Conservation (phyloP, 1,140 invertebrate species). For the Plectrocnemia conspersa region DNA sequence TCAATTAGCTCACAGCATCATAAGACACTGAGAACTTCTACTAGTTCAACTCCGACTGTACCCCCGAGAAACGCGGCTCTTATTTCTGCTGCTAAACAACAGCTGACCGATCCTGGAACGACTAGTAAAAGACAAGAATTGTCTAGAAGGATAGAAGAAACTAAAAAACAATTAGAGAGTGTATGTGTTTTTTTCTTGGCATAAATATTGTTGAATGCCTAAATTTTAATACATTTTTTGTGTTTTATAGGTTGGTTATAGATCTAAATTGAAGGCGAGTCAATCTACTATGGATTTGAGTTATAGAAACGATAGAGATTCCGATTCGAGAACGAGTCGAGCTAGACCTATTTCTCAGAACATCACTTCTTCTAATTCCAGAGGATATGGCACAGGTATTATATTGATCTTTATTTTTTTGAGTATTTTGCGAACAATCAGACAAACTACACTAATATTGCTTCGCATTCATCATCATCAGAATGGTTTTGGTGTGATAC, state of each 20-base stretch:
- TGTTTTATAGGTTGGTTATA: constrained; percentile 63
- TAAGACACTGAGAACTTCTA: constrained; percentile 8
- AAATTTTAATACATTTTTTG: not conserved
- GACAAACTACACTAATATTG: not conserved
- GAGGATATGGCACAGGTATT: constrained; percentile 20
- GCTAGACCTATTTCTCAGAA: constrained; percentile 29
- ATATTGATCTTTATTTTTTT: not conserved
- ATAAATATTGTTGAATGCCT: too few relatives aligned
- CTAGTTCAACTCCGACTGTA: constrained; percentile 39
- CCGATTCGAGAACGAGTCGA: constrained; percentile 15
- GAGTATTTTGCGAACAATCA: not conserved
- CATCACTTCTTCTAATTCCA: constrained; percentile 6
- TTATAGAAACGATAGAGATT: constrained; percentile 44
- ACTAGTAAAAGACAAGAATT: constrained; percentile 76
- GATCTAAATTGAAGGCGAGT: constrained; percentile 71
- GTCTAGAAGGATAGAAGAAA: constrained; percentile 79
- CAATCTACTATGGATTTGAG: constrained; percentile 56
- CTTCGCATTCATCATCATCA: not conserved
- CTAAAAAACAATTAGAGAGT: constrained; percentile 80
- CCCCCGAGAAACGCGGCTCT: constrained; percentile 49
- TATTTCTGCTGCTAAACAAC: constrained; percentile 54
- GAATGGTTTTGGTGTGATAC: not conserved
- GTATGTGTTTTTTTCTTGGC: constrained; percentile 58
- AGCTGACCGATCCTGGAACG: constrained; percentile 58
- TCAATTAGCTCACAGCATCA: constrained; percentile 34